Evolutionary conservation across 1,140 invertebrate genomes (phyloP).

Genomic region (Magallana angulata): DNA sequence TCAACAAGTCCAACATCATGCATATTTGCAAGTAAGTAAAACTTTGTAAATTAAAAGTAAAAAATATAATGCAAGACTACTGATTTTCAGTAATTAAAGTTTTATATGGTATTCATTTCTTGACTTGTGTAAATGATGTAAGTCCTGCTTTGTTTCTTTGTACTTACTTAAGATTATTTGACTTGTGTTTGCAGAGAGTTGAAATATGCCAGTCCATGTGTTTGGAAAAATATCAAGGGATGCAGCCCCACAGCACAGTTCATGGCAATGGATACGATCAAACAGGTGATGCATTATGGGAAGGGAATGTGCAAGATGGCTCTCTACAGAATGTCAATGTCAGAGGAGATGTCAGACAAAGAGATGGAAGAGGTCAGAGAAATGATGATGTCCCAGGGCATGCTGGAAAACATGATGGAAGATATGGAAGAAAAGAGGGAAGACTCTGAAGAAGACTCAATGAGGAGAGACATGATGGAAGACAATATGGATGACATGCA

Average conservation of each 20-base stretch:
- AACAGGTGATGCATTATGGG: background rate
- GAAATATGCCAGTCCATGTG: constrained; percentile 5
- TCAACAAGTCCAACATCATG: background rate
- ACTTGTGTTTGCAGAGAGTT: background rate
- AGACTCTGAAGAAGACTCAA: background rate
- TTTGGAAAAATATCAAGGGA: constrained; percentile 4
- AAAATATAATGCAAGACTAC: too few relatives aligned
- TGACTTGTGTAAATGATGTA: too few relatives aligned
- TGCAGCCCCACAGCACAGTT: background rate
- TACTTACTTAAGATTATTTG: too few relatives aligned
- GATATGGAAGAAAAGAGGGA: background rate
- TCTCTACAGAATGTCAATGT: background rate
- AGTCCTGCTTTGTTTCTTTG: too few relatives aligned
- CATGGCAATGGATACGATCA: background rate
- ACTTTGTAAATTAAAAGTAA: too few relatives aligned
- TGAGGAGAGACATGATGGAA: background rate
- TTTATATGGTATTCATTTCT: too few relatives aligned
- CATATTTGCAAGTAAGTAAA: background rate
- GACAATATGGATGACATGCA: background rate
- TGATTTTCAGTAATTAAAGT: too few relatives aligned
- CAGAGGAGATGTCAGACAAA: background rate
- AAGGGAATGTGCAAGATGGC: background rate
- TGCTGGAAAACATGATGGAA: background rate
- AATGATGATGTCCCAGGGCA: constrained; percentile 4
- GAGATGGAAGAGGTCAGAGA: background rate